These are phyloP conservation scores for Triplophysa bombifrons DNA, from an alignment of 2,797 vertebrate species.

Conservation along the genomic window DNA sequence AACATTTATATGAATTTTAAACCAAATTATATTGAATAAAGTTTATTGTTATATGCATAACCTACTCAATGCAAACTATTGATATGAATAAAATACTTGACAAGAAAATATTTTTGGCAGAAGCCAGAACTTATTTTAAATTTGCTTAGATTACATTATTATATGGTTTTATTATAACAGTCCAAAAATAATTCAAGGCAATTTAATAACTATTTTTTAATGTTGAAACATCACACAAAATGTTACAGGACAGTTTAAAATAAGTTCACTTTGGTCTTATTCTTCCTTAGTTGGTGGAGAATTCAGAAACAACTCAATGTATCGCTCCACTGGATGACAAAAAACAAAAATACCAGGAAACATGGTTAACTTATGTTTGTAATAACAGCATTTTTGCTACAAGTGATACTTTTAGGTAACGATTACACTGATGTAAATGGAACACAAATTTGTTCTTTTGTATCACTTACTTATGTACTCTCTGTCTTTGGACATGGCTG, in stretches of 20 bases:
- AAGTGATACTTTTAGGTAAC: neutral
- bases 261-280: conserved; percentile 44
- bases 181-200: neutral
- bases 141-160: neutral
- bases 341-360: neutral
- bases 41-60: neutral
- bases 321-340: conserved; percentile 74
- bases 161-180: too few species aligned
- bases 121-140: too few species aligned
- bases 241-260: neutral
- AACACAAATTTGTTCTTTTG: neutral
- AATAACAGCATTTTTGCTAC: neutral
- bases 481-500: conserved; percentile 86
- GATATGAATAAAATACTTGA: neutral
- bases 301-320: conserved; percentile 89
- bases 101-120: neutral
- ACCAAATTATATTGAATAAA: neutral
- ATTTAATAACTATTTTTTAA: neutral
- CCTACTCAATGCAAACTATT: too few species aligned
- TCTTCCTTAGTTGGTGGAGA: conserved; percentile 54
- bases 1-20: neutral
- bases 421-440: neutral
- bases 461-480: conserved; percentile 80
- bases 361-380: neutral
- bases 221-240: neutral